phyloP scores from a whole-genome alignment of 2,888 invertebrate genomes.

The Pheosia tremula region DNA sequence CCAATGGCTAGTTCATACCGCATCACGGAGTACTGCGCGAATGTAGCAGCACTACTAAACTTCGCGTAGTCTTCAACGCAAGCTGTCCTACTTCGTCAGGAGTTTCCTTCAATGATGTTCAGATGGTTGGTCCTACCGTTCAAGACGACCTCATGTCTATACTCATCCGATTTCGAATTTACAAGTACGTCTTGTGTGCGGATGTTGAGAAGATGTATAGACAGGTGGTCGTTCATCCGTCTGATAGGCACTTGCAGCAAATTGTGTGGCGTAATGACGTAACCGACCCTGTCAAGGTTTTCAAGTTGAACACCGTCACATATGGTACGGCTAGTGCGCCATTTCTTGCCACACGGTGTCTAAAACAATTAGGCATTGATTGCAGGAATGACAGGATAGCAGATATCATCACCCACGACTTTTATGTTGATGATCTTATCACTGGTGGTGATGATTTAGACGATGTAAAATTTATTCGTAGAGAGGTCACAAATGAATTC shows the following conservation, averaged over 20 bases:
- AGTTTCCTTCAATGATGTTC: conserved; percentile 26
- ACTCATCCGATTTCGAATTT: conserved; percentile 24
- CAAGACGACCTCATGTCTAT: conserved; percentile 36
- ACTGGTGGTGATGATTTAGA: conserved; percentile 16
- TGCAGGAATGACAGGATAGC: conserved; percentile 18
- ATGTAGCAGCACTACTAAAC: conserved; percentile 21
- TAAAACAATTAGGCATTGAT: conserved; percentile 31
- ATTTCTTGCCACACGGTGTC: conserved; percentile 33
- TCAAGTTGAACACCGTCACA: conserved; percentile 34
- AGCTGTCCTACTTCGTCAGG: conserved; percentile 19
- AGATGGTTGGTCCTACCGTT: conserved; percentile 27
- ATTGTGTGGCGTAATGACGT: conserved; percentile 33
- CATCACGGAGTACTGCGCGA: conserved; percentile 33
- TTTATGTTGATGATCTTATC: conserved; percentile 36
- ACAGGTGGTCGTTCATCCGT: conserved; percentile 19
- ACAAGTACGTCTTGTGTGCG: conserved; percentile 25
- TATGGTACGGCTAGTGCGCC: conserved; percentile 40
- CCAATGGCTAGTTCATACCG: conserved; percentile 18
- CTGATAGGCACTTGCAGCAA: conserved; percentile 26
- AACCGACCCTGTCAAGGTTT: conserved; percentile 15
- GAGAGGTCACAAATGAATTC: conserved; percentile 17
- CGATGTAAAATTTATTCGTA: conserved; percentile 14
- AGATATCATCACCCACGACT: conserved; percentile 30
- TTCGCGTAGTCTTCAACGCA: conserved; percentile 26
- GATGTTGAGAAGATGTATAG: conserved; percentile 36